A percentile compares a stretch with the other conserved stretches of the same genome.
Conservation (phyloP, 2,888 invertebrate species). For the Dicranocentrus wangi region DNA sequence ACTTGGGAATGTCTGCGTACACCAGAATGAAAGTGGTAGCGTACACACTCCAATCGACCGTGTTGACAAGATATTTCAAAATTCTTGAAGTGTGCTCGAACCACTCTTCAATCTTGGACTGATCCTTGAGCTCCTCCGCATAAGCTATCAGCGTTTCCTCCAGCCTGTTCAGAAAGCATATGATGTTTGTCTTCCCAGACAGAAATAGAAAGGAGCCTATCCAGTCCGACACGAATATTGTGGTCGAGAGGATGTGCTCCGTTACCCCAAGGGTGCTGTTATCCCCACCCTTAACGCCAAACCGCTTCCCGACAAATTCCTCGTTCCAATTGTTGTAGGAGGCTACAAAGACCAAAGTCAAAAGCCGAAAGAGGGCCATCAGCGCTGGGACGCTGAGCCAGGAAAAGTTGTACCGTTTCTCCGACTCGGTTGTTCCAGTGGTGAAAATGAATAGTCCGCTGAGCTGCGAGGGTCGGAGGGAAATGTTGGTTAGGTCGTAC, state of each 20-base stretch:
- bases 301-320: background rate
- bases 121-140: conserved; percentile 20
- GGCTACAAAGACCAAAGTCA: background rate
- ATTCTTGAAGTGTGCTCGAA: background rate
- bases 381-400: background rate
- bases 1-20: background rate
- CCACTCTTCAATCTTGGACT: conserved; percentile 23
- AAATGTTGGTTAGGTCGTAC: background rate
- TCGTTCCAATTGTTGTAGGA: background rate
- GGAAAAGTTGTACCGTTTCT: background rate
- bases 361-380: background rate
- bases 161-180: background rate
- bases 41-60: too few species aligned
- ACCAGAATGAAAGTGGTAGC: background rate
- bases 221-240: conserved; percentile 32
- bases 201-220: conserved; percentile 9
- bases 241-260: conserved; percentile 21
- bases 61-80: background rate
- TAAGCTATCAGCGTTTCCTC: background rate
- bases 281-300: conserved; percentile 11
- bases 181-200: background rate
- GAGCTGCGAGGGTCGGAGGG: conserved; percentile 22
- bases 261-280: conserved; percentile 38
- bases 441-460: conserved; percentile 31
- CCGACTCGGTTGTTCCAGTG: background rate